Conservation (phyloP, 1,140 invertebrate species). For the Drosophila bifasciata region DNA sequence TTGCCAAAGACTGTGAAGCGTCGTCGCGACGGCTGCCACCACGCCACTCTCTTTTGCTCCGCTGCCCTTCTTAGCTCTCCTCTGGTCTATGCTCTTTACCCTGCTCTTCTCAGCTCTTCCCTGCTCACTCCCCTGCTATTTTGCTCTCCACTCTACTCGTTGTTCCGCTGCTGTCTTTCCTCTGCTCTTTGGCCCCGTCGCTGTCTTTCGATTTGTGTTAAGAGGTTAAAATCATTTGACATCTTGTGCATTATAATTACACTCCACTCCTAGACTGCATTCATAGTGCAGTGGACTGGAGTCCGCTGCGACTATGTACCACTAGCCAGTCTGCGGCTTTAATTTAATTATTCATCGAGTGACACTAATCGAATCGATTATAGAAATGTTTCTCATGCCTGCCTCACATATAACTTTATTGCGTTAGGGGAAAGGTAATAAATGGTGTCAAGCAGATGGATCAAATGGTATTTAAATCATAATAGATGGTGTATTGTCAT, state of each 20-base stretch:
- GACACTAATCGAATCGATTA: slow-evolving; percentile 51
- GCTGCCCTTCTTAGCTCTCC: not conserved
- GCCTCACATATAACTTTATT: slow-evolving; percentile 6
- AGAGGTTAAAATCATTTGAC: slow-evolving; percentile 75
- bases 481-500: slow-evolving; percentile 7
- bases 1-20: slow-evolving; percentile 18
- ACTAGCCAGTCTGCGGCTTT: slow-evolving; percentile 35
- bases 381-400: slow-evolving; percentile 27
- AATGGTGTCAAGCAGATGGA: slow-evolving; percentile 16
- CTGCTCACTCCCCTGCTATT: slow-evolving; percentile 2
- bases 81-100: slow-evolving; percentile 14
- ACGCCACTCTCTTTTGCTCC: slow-evolving; percentile 13
- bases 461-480: slow-evolving; percentile 34
- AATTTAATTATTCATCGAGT: slow-evolving; percentile 59
- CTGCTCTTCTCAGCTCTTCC: not conserved
- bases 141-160: not conserved
- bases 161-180: slow-evolving; percentile 15
- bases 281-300: slow-evolving; percentile 22
- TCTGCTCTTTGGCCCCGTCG: slow-evolving; percentile 9
- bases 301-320: slow-evolving; percentile 10
- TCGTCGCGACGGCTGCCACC: slow-evolving; percentile 6
- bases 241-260: slow-evolving; percentile 69
- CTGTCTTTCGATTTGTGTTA: slow-evolving; percentile 47
- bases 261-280: slow-evolving; percentile 34
- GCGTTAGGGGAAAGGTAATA: slow-evolving; percentile 31